Conservation (phyloP, 37 sponge, comb jelly and placozoan genomes). For the Geodia barretti region DNA sequence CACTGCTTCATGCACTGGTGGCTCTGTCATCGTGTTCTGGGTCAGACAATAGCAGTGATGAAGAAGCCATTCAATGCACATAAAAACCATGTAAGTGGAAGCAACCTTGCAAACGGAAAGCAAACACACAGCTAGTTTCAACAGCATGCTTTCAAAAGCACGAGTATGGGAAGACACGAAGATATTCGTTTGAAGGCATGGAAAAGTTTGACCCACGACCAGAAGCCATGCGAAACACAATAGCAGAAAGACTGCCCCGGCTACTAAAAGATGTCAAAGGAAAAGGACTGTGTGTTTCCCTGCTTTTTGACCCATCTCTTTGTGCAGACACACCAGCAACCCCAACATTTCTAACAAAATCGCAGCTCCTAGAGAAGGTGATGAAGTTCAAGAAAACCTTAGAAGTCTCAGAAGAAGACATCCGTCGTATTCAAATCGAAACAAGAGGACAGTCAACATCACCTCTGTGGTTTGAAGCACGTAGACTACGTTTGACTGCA, state of each 20-base stretch:
- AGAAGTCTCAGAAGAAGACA: not conserved
- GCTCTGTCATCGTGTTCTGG: not conserved
- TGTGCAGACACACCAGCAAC: not conserved
- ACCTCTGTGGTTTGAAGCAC: constrained; percentile 11
- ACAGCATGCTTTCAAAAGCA: constrained; percentile 18
- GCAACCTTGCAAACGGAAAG: constrained; percentile 18
- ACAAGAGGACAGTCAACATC: constrained; percentile 10
- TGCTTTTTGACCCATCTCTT: constrained; percentile 6
- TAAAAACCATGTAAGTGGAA: constrained; percentile 37
- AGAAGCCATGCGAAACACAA: not conserved
- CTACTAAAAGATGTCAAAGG: not conserved
- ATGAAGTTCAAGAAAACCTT: constrained; percentile 3
- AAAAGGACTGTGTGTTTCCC: constrained; percentile 9
- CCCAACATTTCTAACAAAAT: constrained; percentile 6
- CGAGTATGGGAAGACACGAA: constrained; percentile 20
- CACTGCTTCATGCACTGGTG: constrained; percentile 31
- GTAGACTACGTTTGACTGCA: constrained; percentile 14
- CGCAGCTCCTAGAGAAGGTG: not conserved
- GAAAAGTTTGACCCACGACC: constrained; percentile 35
- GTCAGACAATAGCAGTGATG: not conserved
- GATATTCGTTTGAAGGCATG: not conserved
- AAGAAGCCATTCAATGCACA: constrained; percentile 9
- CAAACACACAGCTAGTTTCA: not conserved
- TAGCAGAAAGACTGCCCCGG: not conserved
- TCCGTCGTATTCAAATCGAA: not conserved